Base-by-base conservation (phyloP, 2,113 vertebrate species). In the Cephalopholis sonnerati region DNA sequence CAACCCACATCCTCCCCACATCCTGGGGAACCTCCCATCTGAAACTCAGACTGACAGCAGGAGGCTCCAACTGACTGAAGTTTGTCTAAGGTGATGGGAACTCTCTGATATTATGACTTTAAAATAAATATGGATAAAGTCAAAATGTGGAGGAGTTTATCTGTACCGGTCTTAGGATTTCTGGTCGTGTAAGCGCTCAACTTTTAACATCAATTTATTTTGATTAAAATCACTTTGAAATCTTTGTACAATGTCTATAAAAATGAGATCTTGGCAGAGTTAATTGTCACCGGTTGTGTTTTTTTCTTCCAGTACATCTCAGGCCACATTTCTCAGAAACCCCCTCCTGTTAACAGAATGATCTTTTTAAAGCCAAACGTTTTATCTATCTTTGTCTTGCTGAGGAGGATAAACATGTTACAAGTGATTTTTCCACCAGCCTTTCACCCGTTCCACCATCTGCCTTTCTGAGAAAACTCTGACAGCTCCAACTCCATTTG, bases 21-120 rank as follows among this genome's bases (percentile, higher is more conserved):
- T 93, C 90, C 89, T 86, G 82, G 90, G 88, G 88, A 93, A 91
- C 84, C 90, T 91, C 92, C 93, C 90, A 82, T 87, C 53, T 87
- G 77, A 93, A 89, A 72, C 66, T 75, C 81, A 66, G 77, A 78
- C 86, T 83, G 89, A 87, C 84, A 85, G 85, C 79, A 15, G 80
- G 90, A 89, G 79, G 68, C 71, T 82, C 81, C 17, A 22, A 53
- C 88, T 41, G 67, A 67, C 81, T 73, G 68, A 67, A 58, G 78
- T 83, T 81, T 88, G 87, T 85, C 44, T 76, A 70, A 74, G 79
- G 62, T 87, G 86, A 89, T 74, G 84, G 85, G 75, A 82, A 82
- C 53, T 81, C 83, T 90, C 67, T 62, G 71, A 80, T 61, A 15
- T n/a, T 63, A n/a, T 41, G 17, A 46, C 29, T 73, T 69, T 51